Base-by-base conservation (phyloP, 2,888 invertebrate genomes). In the Caenorhabditis doughertyi region DNA sequence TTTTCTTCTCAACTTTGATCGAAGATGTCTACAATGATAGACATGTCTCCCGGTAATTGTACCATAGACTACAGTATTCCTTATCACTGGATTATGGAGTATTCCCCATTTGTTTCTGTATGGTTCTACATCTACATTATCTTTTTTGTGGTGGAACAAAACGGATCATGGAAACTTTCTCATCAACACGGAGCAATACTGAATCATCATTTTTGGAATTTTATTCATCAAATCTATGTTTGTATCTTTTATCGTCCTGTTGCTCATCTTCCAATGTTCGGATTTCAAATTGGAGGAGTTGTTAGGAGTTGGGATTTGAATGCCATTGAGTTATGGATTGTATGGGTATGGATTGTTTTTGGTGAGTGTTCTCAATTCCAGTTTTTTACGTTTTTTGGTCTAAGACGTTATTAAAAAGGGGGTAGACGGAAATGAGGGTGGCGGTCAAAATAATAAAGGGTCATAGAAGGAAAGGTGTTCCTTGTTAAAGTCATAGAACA, bases 211-310 rank as follows among this genome's bases (percentile, higher is more conserved):
- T 79, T 79, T 27, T 79, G 79, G 79, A 71, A 71, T 18, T 42
- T 71, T 7, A 23, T 79, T 35, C 71, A 62, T 29, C 79, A 79
- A 49, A 53, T 79, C 49, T 79, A 79, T 47, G 55, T 79, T n/a
- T 71, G 70, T 23, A 49, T 79, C 5, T 55, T 79, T 23, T 79
- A 79, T 21, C 71, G 79, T 8, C 79, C 79, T 0, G 79, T 79
- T 4, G 79, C 79, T 7, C 71, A 79, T 65, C 65, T 79, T n/a
- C 79, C 79, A 23, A 62, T 79, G 64, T 79, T 79, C 21, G 79
- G 79, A 13, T 79, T 79, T 44, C 79, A 79, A 79, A 71, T 79
- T 16, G 71, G 71, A 0, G 79, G 79, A 8, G 39, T 79, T 23
- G 65, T 65, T 1, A 32, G 65, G 18, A 51, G 23, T 21, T 79